Conservation (phyloP, 2,113 vertebrate species). For the Todiramphus chloris region DNA sequence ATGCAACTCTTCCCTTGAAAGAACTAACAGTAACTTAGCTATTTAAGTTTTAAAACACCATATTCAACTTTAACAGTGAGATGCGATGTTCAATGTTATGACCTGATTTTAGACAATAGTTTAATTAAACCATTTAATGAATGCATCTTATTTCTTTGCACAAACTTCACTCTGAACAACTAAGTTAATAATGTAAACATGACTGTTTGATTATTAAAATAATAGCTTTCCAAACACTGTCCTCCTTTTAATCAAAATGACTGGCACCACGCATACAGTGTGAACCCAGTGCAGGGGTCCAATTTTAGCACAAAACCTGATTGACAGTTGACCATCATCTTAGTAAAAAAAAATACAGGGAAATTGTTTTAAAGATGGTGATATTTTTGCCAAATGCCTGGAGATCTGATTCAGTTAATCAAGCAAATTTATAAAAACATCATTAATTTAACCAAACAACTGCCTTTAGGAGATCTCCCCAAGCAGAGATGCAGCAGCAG, state of each 20-base stretch:
- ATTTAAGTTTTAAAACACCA: background rate
- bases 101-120: background rate
- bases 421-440: background rate
- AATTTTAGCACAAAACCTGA: background rate
- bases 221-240: background rate
- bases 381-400: background rate
- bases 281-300: background rate
- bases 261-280: background rate
- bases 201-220: slow-evolving; percentile 25
- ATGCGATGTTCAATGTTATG: background rate
- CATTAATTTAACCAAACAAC: background rate
- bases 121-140: slow-evolving; percentile 38
- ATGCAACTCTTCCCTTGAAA: background rate
- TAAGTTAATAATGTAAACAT: slow-evolving; percentile 14
- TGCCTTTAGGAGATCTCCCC: background rate
- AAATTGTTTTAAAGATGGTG: background rate
- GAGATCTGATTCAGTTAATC: background rate
- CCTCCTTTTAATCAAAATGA: background rate
- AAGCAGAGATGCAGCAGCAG: background rate
- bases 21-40: background rate
- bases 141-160: background rate
- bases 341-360: background rate
- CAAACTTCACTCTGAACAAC: background rate
- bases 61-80: background rate
- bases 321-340: background rate